Evolutionary conservation across 2,113 vertebrate species (phyloP), one percentile per base, ranked within the genome.

Genomic region (Tragelaphus buxtoni): DNA sequence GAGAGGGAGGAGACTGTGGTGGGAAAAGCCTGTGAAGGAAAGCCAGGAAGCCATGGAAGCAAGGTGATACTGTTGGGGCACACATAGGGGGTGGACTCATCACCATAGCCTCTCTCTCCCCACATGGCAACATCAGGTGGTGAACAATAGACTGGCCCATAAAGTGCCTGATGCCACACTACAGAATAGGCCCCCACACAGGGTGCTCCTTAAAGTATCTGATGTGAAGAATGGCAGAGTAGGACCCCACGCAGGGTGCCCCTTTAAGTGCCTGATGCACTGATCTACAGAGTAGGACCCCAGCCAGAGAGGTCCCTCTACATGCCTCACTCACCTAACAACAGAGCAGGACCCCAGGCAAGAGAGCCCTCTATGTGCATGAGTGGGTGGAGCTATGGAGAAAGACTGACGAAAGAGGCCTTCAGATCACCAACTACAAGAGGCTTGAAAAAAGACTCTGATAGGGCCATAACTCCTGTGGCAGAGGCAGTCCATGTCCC

Each of bases 161-260:
- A 69, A 69, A 35, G 65, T 10, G 18, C n/a, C 65, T 69, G n/a
- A 69, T 1, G 9, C 18, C n/a, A 35, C 11, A 35, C 65, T 69
- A 69, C 65, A 69, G n/a, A 35, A 69, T 69, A 69, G n/a, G n/a
- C 35, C 18, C 32, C 30, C 32, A 63, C 7, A 9, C 7, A 63
- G 16, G 32, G 14, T 63, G 32, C 14, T 9, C 14, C 7, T 63
- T n/a, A 17, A 63, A 63, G 30, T 63, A 16, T 17, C 7, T n/a
- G 30, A 17, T 9, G 30, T 0, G 1, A 61, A 61, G 30, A 61
- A n/a, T 0, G 7, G 61, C 28, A 61, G 60, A 61, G 28, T 14
- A 30, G 60, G 30, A 8, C 30, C 8, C 17, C 63, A 35, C 17
- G 2, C 8, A 65, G 8, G 17, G 32, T 65, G 16, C 61, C 32